A percentile compares a stretch with the other conserved stretches of the same genome.
Evolutionary conservation across 1,140 invertebrate genomes (phyloP).

Genomic region (Gryllus bimaculatus): DNA sequence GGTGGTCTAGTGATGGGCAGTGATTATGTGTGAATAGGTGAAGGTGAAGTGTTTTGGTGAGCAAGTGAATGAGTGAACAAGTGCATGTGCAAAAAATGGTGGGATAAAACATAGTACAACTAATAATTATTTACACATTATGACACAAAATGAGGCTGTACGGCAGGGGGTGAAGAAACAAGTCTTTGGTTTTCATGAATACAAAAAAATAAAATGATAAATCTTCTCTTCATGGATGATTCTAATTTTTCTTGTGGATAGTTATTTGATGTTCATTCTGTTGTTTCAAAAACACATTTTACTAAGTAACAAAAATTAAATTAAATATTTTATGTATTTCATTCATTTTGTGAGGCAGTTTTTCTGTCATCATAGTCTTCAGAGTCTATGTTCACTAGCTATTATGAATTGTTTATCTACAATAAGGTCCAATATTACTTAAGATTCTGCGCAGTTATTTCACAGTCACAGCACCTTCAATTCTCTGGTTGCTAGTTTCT

Average conservation of each 20-base stretch:
- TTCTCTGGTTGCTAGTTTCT: not conserved
- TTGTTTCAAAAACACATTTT: not conserved
- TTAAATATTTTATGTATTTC: not conserved
- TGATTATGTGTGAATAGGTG: not conserved
- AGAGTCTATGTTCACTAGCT: not conserved
- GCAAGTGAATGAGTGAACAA: not conserved
- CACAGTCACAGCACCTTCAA: not conserved
- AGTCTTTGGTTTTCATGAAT: conserved; percentile 15
- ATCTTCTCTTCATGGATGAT: not conserved
- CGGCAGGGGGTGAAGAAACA: conserved; percentile 3
- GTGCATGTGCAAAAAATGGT: not conserved
- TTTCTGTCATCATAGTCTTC: not conserved
- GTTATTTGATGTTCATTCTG: not conserved
- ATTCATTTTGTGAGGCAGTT: not conserved
- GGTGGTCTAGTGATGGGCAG: not conserved
- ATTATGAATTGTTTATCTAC: not conserved
- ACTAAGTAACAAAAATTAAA: not conserved
- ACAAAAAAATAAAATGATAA: conserved; percentile 17
- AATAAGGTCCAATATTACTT: not conserved
- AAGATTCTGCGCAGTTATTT: not conserved
- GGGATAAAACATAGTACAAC: not conserved
- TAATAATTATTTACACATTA: not conserved
- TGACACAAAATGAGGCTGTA: conserved; percentile 7
- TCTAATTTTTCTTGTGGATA: not conserved
- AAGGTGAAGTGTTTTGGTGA: not conserved